Base-by-base conservation (phyloP, 2,113 vertebrate species). In the Xiphophorus maculatus region DNA sequence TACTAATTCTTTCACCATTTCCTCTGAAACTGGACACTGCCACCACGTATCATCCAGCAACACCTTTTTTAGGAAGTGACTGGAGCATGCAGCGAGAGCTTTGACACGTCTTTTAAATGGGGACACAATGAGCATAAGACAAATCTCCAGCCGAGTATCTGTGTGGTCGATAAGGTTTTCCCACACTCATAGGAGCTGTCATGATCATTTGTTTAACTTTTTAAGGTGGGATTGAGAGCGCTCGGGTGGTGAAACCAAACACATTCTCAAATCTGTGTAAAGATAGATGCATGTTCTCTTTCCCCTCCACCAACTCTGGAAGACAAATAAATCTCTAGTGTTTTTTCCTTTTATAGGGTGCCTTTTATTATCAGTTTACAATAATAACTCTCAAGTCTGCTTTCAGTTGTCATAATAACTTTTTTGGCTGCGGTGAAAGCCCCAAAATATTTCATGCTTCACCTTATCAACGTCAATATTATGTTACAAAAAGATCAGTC, bases 21-120 rank as follows among this genome's bases (percentile, higher is more conserved):
- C 91, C 91, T 83, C 91, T 93, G 95, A 95, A 96, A 96, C 89
- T 87, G 68, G 94, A 95, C 95, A 91, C 96, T 92, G 0, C 0
- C 61, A 72, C 79, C 83, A 84, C 88, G 92, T 91, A 85, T 94
- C 94, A 91, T 92, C 94, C 94, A 91, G 81, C 94, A 84, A 92
- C 93, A 87, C 90, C 94, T 91, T 87, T 76, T 93, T 93, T 92
- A 87, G 74, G 88, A 76, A 90, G 69, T 86, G 93, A 95, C 90
- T 85, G 93, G 91, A 94, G 93, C 92, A 51, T 94, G 89, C 90
- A 88, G 87, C 40, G 37, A 15, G 78, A 90, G 91, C 91, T 91
- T 93, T 87, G 88, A 86, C 89, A 73, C 42, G 81, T 85, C 83
- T 70, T 86, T 87, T 77, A 69, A 87, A 71, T 87, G 81, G 81